Evolutionary conservation across 1,140 invertebrate genomes (phyloP), one percentile per base, ranked within the genome.

Genomic region (Whitmania pigra): DNA sequence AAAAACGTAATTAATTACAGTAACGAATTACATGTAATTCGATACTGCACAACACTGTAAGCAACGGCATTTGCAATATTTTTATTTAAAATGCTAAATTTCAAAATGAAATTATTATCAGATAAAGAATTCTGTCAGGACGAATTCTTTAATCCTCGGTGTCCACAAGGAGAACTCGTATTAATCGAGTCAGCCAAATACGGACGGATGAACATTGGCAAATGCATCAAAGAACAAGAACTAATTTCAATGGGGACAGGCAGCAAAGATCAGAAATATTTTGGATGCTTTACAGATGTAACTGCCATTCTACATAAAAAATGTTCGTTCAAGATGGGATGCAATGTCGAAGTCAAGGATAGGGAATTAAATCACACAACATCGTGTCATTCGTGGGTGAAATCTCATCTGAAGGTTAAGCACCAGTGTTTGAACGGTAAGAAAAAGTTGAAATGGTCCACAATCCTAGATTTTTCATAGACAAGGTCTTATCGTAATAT

Each of bases 151-250:
- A 49, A 71, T 27, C 69, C 69, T 1, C 36, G 40, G 6, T 71
- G 69, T 43, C 25, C 43, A 53, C 22, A 54, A 13, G 53, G 53
- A 13, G 69, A 71, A 55, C 15, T 71, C 0, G 67, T 69, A 40
- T 31, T 69, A 13, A 69, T 69, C 22, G 31, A 31, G 17, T 31
- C 67, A 1, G 67, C 67, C 15, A 25, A 40, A 22, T 69, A 69
- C 36, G 67, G 67, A 1, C 67, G 67, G 15, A 69, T 69, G 67
- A 69, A 69, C 43, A 31, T 69, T 31, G 67, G 67, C 22, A 69
- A 40, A 69, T 69, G 67, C 40, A 22, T 69, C 22, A 69, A 25
- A 36, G 57, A 63, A 13, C 22, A 63, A 63, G 57, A 63, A 63
- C 22, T 68, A 22, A n/a, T 22, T 40, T 22, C 67, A 7, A 22